Base-by-base conservation (phyloP, 2,888 invertebrate genomes). In the Lobophora halterata region DNA sequence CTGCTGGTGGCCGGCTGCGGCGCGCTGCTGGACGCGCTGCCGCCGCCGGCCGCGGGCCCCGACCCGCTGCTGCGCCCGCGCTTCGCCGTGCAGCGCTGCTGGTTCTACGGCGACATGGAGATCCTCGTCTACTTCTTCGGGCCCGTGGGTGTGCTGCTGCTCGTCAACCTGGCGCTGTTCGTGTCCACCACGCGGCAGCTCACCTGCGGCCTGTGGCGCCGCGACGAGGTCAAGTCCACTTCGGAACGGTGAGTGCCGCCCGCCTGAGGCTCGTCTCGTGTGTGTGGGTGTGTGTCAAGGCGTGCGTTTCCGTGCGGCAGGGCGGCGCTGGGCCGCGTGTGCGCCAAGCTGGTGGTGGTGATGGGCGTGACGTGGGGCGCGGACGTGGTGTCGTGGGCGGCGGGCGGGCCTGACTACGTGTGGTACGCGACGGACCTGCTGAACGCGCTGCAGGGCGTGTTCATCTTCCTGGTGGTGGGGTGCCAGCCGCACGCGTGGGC, bases 391-490 rank as follows among this genome's bases (percentile, higher is more conserved):
- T 95, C 95, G 28, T 95, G 95, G 94, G 90, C 92, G 49, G 92
- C 92, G 45, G 95, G 95, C 52, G 95, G 95, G 3, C 95, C 95
- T 0, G 89, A 92, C 60, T 93, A 92, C 72, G 81, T 93, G 58
- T 96, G 96, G 95, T 94, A 94, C 79, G 88, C 93, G 50, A 94
- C 95, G 32, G 96, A 96, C 80, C 76, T 95, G 66, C 91, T 96
- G 63, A 96, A 96, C 83, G 93, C 94, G 50, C 88, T 95, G 57
- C 96, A 96, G 78, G 96, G 96, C 52, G 93, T 96, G 34, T 92
- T 95, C 75, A 96, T 96, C 64, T 96, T 96, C 80, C 91, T 94
- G 64, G 95, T 96, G 52, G 95, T 95, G 55, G 96, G 95, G 30
- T 95, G 95, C 75, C 95, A 95, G 88, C 95, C 95, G 39, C 95